phyloP scores from a whole-genome alignment of 2,113 vertebrate genomes.

The Lonchura striata region DNA sequence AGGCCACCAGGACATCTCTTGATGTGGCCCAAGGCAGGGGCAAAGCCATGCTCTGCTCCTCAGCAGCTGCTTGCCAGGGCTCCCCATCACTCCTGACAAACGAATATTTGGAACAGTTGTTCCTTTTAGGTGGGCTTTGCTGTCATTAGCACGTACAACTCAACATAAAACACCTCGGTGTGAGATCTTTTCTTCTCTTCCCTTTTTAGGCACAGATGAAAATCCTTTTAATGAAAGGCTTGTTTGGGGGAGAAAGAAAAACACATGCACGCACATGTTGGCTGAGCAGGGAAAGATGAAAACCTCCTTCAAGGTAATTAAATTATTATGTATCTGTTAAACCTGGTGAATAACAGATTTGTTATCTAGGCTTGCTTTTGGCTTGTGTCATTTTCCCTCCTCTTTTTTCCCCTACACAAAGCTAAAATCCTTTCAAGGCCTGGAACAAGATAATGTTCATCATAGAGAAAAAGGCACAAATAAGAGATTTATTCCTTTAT shows the following conservation, averaged over 20 bases:
- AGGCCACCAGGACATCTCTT: not conserved
- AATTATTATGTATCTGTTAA: conserved; percentile 64
- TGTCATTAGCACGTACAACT: conserved; percentile 49
- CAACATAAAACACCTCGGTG: conserved; percentile 19
- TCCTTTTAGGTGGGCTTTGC: conserved; percentile 58
- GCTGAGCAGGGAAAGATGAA: conserved; percentile 53
- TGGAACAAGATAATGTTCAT: conserved; percentile 34
- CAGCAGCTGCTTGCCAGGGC: not conserved
- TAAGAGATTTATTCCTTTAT: conserved; percentile 13
- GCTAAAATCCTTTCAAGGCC: conserved; percentile 1
- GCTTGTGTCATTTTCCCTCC: not conserved
- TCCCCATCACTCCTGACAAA: not conserved
- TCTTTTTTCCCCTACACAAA: not conserved
- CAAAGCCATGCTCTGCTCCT: not conserved
- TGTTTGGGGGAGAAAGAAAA: conserved; percentile 54
- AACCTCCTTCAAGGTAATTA: conserved; percentile 71
- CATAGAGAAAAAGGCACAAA: not conserved
- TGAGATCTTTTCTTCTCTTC: conserved; percentile 17
- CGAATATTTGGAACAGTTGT: conserved; percentile 44
- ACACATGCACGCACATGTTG: not conserved
- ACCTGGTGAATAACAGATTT: conserved; percentile 40
- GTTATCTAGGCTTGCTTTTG: conserved; percentile 45
- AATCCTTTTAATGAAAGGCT: conserved; percentile 45
- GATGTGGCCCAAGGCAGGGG: accelerated
- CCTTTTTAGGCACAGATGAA: conserved; percentile 54